Conservation (phyloP, 2,888 invertebrate species). For the Thereva unica region DNA sequence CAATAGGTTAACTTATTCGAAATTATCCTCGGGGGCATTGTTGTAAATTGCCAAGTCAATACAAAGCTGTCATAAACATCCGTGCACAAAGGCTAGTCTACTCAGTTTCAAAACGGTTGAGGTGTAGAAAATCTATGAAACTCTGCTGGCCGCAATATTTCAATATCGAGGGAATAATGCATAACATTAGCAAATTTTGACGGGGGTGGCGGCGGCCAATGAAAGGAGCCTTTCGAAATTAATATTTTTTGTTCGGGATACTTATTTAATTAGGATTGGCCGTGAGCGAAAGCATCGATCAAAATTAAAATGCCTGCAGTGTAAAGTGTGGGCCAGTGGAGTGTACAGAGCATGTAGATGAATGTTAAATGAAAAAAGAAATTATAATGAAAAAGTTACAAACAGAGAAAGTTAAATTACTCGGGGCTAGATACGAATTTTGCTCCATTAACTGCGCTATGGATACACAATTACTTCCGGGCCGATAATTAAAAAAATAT, state of each 20-base stretch:
- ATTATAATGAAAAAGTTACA: slow-evolving; percentile 11
- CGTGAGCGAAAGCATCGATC: background rate
- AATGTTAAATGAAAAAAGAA: background rate
- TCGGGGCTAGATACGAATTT: slow-evolving; percentile 28
- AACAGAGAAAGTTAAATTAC: slow-evolving; percentile 31
- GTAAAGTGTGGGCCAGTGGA: no score
- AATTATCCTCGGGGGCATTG: slow-evolving; percentile 41
- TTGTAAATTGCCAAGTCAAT: slow-evolving; percentile 43
- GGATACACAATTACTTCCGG: slow-evolving; percentile 28
- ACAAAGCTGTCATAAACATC: slow-evolving; percentile 45
- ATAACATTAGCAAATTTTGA: slow-evolving; percentile 1
- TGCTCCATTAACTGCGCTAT: slow-evolving; percentile 23
- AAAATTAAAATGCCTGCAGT: no score
- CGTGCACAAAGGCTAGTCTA: slow-evolving; percentile 43
- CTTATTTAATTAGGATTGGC: slow-evolving; percentile 22
- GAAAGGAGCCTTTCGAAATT: background rate
- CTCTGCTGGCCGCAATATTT: slow-evolving; percentile 34
- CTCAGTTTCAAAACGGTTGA: slow-evolving; percentile 37
- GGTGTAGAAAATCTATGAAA: slow-evolving; percentile 42
- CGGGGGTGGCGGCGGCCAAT: no score
- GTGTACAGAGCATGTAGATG: no score
- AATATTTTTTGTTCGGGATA: slow-evolving; percentile 15
- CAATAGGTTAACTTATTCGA: slow-evolving; percentile 40
- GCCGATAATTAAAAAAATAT: slow-evolving; percentile 27
- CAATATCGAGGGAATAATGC: slow-evolving; percentile 1